phyloP scores from a whole-genome alignment of 2,888 invertebrate genomes.

The Macrosoma leucophasiata region DNA sequence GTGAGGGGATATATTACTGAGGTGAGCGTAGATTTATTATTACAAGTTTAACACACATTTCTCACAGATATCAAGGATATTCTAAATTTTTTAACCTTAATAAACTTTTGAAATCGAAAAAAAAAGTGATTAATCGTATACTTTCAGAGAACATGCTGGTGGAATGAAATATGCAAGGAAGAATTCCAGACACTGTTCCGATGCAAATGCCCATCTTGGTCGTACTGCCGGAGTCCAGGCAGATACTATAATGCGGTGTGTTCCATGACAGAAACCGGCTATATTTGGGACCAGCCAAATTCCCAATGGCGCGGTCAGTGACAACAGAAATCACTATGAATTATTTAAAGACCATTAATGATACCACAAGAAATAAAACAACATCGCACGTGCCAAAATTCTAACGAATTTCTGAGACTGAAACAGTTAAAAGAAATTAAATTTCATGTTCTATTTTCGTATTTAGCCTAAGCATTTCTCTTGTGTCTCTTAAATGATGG shows the following conservation, averaged over 20 bases:
- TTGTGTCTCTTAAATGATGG: constrained; percentile 18
- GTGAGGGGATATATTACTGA: constrained; percentile 89
- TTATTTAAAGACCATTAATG: too few relatives aligned
- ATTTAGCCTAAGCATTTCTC: constrained; percentile 40
- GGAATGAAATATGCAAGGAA: constrained; percentile 95
- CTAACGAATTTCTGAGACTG: constrained; percentile 65
- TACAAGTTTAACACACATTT: too few relatives aligned
- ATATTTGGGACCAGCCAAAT: constrained; percentile 90
- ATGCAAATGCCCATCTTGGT: constrained; percentile 92
- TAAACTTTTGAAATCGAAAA: too few relatives aligned
- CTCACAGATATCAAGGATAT: too few relatives aligned
- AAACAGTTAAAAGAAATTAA: constrained; percentile 55
- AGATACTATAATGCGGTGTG: constrained; percentile 93
- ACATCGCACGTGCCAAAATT: constrained; percentile 41
- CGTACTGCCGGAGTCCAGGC: constrained; percentile 91
- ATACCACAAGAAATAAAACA: constrained; percentile 9
- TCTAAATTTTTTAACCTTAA: too few relatives aligned
- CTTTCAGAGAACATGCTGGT: constrained; percentile 91
- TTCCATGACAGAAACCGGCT: constrained; percentile 92
- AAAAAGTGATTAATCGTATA: too few relatives aligned
- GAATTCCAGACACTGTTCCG: constrained; percentile 91
- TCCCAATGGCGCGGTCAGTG: constrained; percentile 61
- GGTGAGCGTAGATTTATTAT: constrained; percentile 70
- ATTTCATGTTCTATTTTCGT: constrained; percentile 67
- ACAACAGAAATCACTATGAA: constrained; percentile 4